Evolutionary conservation across 2,797 vertebrate species (phyloP).

Genomic region (Sebastiscus tertius): DNA sequence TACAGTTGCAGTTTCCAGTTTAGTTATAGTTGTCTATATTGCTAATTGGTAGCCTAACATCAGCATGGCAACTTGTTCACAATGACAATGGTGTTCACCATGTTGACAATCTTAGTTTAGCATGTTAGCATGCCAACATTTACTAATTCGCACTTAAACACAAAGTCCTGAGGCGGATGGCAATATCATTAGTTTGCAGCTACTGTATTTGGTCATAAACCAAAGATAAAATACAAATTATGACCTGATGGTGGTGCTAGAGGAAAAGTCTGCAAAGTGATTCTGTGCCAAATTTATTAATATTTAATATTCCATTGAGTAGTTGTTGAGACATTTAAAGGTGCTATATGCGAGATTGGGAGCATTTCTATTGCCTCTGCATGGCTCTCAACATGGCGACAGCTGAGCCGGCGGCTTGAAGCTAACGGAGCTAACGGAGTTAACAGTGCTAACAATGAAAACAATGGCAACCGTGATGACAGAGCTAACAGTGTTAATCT

Average conservation of each 20-base stretch:
- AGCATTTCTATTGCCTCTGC: fast-evolving
- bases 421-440: fast-evolving
- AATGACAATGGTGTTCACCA: background rate
- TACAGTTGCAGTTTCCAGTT: background rate
- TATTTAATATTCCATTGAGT: background rate
- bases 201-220: background rate
- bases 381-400: too few relatives aligned
- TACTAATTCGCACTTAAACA: background rate
- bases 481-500: too few relatives aligned
- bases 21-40: background rate
- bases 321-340: background rate
- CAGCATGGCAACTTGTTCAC: background rate
- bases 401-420: too few relatives aligned
- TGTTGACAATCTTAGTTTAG: background rate
- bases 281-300: background rate
- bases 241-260: background rate
- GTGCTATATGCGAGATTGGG: too few relatives aligned
- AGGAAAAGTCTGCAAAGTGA: background rate
- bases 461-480: too few relatives aligned
- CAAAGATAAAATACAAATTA: background rate
- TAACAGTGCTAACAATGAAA: too few relatives aligned
- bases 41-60: background rate
- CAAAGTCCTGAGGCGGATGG: background rate
- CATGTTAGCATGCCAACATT: background rate
- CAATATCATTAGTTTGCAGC: background rate